A percentile compares a stretch with the other conserved stretches of the same genome.
Evolutionary conservation across 2,113 vertebrate genomes (phyloP).

Genomic region (Ciconia stormi): DNA sequence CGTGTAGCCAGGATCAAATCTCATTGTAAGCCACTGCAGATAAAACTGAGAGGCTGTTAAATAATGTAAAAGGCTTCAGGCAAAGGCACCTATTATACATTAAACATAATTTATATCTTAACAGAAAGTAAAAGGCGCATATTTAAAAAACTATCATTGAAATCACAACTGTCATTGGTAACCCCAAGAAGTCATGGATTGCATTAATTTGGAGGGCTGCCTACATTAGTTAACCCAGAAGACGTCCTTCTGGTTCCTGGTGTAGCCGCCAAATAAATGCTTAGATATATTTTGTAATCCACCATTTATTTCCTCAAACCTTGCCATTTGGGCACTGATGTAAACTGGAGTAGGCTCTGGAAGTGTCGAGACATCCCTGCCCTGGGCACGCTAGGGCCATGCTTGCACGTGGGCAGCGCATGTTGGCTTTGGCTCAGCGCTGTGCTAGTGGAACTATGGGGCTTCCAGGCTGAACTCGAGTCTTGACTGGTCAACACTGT

Average conservation of each 20-base stretch:
- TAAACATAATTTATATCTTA: not conserved
- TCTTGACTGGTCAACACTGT: not conserved
- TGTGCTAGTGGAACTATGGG: no score
- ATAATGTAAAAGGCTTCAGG: not conserved
- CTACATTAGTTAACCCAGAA: not conserved
- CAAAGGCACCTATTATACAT: not conserved
- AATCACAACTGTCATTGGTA: not conserved
- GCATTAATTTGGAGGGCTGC: not conserved
- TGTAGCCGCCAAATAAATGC: not conserved
- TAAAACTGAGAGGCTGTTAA: not conserved
- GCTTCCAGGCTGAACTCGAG: not conserved
- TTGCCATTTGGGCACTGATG: not conserved
- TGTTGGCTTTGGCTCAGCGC: not conserved
- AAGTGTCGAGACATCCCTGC: not conserved
- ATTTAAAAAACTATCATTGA: not conserved
- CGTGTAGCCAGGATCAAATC: not conserved
- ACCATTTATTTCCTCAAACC: not conserved
- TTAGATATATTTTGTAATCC: not conserved
- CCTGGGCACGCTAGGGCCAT: not conserved
- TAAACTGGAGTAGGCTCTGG: not conserved
- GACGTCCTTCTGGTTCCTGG: not conserved
- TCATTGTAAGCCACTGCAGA: not conserved
- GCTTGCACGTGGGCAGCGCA: rapidly evolving
- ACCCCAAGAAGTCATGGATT: not conserved
- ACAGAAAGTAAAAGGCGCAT: not conserved